Conservation (phyloP, 2,797 vertebrate species). For the Lutjanus campechanus region DNA sequence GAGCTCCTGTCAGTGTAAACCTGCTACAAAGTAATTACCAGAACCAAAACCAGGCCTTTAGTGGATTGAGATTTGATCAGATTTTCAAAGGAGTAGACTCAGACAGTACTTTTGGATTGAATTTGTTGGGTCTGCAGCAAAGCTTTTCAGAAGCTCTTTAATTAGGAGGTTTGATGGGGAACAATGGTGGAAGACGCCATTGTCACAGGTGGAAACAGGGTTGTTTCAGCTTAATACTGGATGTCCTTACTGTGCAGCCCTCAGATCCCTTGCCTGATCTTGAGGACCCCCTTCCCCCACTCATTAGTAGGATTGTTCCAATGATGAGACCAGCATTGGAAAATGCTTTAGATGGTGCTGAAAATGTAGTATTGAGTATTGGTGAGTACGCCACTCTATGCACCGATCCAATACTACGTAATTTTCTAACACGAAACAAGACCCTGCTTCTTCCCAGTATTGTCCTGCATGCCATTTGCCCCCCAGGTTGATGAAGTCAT, state of each 20-base stretch:
- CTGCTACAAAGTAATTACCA: slow-evolving; percentile 42
- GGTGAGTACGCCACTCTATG: too few species aligned
- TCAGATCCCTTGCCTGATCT: slow-evolving; percentile 19
- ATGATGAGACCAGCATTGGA: too few species aligned
- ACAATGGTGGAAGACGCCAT: slow-evolving; percentile 11
- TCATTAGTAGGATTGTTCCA: background rate
- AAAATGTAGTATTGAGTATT: too few species aligned
- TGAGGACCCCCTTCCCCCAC: background rate
- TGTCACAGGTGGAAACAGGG: slow-evolving; percentile 47
- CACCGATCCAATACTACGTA: too few species aligned
- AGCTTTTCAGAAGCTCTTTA: slow-evolving; percentile 32
- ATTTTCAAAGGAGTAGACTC: slow-evolving; percentile 9
- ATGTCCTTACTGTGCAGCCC: slow-evolving; percentile 10
- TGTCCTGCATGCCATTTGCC: too few species aligned
- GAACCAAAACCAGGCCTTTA: slow-evolving; percentile 15
- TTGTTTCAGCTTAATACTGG: slow-evolving; percentile 7
- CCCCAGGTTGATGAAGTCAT: too few species aligned
- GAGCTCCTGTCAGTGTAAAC: slow-evolving; percentile 39
- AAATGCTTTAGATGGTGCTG: too few species aligned
- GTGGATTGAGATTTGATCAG: background rate
- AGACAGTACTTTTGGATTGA: slow-evolving; percentile 22
- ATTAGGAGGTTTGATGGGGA: slow-evolving; percentile 31
- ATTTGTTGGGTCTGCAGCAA: slow-evolving; percentile 6
- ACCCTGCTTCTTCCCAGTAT: too few species aligned
- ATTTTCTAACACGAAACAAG: too few species aligned